Conservation (phyloP, 2,888 invertebrate species). For the Sipha maydis region DNA sequence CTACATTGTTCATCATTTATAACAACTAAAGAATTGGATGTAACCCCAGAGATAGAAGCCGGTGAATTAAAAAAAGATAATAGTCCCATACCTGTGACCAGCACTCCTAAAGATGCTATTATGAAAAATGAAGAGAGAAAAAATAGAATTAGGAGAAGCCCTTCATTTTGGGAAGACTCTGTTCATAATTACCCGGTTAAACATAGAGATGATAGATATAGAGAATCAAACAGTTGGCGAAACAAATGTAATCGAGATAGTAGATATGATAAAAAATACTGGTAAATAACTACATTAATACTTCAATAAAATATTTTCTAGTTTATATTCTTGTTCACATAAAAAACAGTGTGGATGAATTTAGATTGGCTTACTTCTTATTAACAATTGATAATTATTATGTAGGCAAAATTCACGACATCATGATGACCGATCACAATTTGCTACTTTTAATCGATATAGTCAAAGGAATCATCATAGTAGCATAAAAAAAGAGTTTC, state of each 20-base stretch:
- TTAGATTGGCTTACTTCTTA: neutral
- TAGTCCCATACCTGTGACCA: neutral
- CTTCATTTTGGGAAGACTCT: conserved; percentile 53
- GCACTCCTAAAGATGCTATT: conserved; percentile 26
- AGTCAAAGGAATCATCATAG: conserved; percentile 18
- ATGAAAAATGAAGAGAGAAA: conserved; percentile 9
- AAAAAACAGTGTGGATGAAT: neutral
- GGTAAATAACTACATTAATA: conserved; percentile 4
- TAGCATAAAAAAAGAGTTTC: conserved; percentile 29
- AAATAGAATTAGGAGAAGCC: conserved; percentile 41
- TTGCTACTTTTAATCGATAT: neutral
- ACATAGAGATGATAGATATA: conserved; percentile 34
- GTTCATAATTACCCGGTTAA: conserved; percentile 19
- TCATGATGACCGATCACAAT: conserved; percentile 15
- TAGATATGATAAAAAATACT: conserved; percentile 36
- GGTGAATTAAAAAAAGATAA: neutral
- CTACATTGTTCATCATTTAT: neutral
- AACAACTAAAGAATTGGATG: neutral
- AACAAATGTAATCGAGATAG: conserved; percentile 23
- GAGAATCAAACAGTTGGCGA: conserved; percentile 6
- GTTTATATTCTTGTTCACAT: no score
- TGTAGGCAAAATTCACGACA: conserved; percentile 19
- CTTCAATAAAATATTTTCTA: no score
- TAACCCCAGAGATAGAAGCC: neutral
- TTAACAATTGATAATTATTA: neutral